A percentile compares a stretch with the other conserved stretches of the same genome.
These are phyloP conservation scores for Tautogolabrus adspersus DNA, from an alignment of 2,113 vertebrate genomes.

Conservation along the genomic window DNA sequence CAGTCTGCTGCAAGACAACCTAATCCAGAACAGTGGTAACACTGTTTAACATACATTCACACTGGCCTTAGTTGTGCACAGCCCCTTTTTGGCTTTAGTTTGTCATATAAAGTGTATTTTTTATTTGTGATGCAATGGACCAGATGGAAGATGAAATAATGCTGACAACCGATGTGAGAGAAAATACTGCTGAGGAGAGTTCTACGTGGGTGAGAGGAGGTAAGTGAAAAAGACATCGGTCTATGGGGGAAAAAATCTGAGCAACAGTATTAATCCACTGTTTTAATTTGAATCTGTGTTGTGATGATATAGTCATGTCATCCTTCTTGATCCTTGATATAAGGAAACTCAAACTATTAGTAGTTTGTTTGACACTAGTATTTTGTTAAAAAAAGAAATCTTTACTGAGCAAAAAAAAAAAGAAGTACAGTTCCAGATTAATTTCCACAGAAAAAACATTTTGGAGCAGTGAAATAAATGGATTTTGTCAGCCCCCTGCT, in stretches of 20 bases:
- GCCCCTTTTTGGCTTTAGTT: slow-evolving; percentile 51
- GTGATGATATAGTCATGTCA: not conserved
- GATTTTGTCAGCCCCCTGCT: not conserved
- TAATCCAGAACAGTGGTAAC: slow-evolving; percentile 31
- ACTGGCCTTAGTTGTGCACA: slow-evolving; percentile 29
- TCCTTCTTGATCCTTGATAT: not conserved
- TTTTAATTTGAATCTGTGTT: slow-evolving; percentile 24
- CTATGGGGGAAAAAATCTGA: slow-evolving; percentile 17
- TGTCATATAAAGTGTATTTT: slow-evolving; percentile 59
- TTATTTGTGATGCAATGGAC: slow-evolving; percentile 69
- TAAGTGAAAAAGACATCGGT: slow-evolving; percentile 63
- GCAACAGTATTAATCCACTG: slow-evolving; percentile 1
- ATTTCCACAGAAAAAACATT: slow-evolving; percentile 8
- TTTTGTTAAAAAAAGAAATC: not conserved
- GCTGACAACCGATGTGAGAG: slow-evolving; percentile 60
- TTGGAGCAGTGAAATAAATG: not conserved
- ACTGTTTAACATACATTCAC: slow-evolving; percentile 27
- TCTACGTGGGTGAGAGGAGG: slow-evolving; percentile 69
- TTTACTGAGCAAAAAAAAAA: not conserved
- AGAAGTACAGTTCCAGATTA: not conserved
- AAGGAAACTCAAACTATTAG: not conserved
- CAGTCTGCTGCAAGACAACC: slow-evolving; percentile 33
- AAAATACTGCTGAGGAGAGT: slow-evolving; percentile 60
- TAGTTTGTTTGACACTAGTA: not conserved
- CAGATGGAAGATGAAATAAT: slow-evolving; percentile 79